Conservation (phyloP, 2,888 invertebrate genomes). For the Plusia festucae region DNA sequence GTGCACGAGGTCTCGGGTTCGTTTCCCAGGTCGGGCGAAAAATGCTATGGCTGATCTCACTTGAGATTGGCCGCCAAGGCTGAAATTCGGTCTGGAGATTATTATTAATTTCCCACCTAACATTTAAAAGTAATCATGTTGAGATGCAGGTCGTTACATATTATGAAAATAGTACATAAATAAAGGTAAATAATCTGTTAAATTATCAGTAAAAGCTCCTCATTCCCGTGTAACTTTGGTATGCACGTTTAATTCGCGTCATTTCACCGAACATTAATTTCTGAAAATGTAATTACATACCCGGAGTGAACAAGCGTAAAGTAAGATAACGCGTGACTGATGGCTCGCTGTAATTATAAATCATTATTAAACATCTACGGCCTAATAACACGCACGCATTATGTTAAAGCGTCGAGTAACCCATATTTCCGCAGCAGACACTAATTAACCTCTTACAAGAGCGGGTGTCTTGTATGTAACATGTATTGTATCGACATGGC, state of each 20-base stretch:
- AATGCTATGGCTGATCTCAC: no score
- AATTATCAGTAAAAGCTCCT: conserved; percentile 5
- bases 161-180: not conserved
- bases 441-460: conserved; percentile 56
- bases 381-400: conserved; percentile 40
- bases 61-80: no score
- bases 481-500: conserved; percentile 51
- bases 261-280: conserved; percentile 54
- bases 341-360: conserved; percentile 55
- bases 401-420: conserved; percentile 25
- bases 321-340: conserved; percentile 56
- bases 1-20: no score
- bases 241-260: conserved; percentile 38
- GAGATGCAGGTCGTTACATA: not conserved
- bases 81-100: no score
- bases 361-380: conserved; percentile 47
- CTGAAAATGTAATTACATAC: conserved; percentile 55
- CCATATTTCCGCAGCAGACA: conserved; percentile 41
- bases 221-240: conserved; percentile 13
- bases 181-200: not conserved
- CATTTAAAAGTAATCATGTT: no score
- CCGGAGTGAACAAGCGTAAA: conserved; percentile 46
- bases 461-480: conserved; percentile 39
- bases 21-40: no score
- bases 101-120: no score